Evolutionary conservation across 2,797 vertebrate genomes (phyloP).

Genomic region (Sebastes iracundus): DNA sequence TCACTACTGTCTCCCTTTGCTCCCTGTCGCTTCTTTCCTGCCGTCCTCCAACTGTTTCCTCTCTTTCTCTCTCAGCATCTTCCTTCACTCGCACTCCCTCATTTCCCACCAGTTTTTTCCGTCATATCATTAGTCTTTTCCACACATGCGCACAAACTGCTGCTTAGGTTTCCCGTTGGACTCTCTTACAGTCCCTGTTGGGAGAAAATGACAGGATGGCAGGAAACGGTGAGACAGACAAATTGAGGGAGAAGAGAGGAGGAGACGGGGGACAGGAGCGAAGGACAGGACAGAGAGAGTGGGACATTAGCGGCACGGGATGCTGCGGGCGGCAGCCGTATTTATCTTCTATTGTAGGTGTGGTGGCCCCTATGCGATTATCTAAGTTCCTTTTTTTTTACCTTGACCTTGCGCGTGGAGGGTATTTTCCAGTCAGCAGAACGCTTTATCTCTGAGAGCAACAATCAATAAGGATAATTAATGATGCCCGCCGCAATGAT

Average conservation of each 20-base stretch:
- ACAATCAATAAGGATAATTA: conserved; percentile 99
- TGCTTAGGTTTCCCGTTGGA: conserved; percentile 35
- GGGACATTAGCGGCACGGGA: conserved; percentile 7
- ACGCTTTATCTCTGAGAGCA: conserved; percentile 99
- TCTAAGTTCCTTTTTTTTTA: conserved; percentile 90
- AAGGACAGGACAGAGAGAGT: conserved; percentile 22
- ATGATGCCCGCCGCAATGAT: conserved; percentile 99
- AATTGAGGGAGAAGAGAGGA: conserved; percentile 34
- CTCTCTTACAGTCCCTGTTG: conserved; percentile 14
- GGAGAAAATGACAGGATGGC: conserved; percentile 33
- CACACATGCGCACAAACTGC: neutral
- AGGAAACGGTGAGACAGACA: conserved; percentile 31
- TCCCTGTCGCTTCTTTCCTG: conserved; percentile 24
- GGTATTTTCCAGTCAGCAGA: conserved; percentile 99
- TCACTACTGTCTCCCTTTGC: conserved; percentile 34
- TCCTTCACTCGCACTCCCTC: neutral
- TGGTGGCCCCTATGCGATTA: conserved; percentile 87
- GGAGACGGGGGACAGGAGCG: conserved; percentile 4
- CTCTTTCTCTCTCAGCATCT: conserved; percentile 5
- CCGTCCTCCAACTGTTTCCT: conserved; percentile 23
- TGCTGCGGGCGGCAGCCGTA: conserved; percentile 75
- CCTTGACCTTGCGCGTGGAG: conserved; percentile 97
- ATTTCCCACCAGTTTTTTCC: conserved; percentile 19
- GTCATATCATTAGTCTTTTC: conserved; percentile 63
- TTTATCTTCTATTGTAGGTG: conserved; percentile 88